Evolutionary conservation across 1,140 invertebrate genomes (phyloP).

Genomic region (Drosophila pallidifrons): DNA sequence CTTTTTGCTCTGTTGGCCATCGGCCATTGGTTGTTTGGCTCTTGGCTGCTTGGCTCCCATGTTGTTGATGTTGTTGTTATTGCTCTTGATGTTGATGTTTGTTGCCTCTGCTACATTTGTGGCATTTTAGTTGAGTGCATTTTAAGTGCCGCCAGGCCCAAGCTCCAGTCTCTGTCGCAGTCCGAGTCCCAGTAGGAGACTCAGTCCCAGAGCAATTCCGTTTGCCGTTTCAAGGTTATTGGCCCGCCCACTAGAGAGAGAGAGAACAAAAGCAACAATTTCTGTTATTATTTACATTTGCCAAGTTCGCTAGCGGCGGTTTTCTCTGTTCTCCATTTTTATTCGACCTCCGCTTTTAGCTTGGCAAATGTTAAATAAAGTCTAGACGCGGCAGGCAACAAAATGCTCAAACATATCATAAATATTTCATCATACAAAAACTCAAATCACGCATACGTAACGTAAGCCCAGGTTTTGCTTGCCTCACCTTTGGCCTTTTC

Average conservation of each 20-base stretch:
- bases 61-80: constrained; percentile 39
- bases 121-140: constrained; percentile 69
- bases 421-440: constrained; percentile 44
- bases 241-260: constrained; percentile 9
- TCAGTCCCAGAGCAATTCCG: neutral
- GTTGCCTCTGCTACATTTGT: constrained; percentile 51
- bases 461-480: constrained; percentile 13
- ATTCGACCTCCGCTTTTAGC: constrained; percentile 15
- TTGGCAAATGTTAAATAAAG: constrained; percentile 29
- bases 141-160: constrained; percentile 56
- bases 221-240: constrained; percentile 51
- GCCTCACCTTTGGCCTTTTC: neutral
- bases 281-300: constrained; percentile 57
- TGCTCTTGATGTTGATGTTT: constrained; percentile 36
- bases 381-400: constrained; percentile 39
- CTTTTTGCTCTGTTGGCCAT: constrained; percentile 47
- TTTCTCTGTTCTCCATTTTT: constrained; percentile 25
- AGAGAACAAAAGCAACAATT: constrained; percentile 18
- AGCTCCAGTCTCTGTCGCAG: neutral
- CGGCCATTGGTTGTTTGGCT: constrained; percentile 29
- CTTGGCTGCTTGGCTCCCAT: constrained; percentile 17
- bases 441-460: constrained; percentile 49
- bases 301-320: constrained; percentile 25
- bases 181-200: neutral
- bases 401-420: constrained; percentile 48